A percentile compares a stretch with the other conserved stretches of the same genome.
These are phyloP conservation scores for Ceyx melanurus DNA, from an alignment of 2,113 vertebrate species.

Conservation along the genomic window DNA sequence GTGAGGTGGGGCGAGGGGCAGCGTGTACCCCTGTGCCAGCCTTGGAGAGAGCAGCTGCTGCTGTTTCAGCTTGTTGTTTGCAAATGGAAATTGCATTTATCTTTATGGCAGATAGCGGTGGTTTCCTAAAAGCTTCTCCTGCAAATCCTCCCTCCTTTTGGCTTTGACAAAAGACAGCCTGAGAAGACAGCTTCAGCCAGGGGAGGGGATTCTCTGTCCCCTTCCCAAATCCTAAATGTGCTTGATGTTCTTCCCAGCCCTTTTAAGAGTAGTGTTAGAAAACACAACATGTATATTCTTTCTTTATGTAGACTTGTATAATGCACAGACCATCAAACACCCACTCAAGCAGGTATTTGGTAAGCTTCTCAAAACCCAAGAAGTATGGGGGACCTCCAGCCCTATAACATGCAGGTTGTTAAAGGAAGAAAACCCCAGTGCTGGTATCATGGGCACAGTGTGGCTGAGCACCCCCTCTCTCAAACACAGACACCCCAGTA, in stretches of 20 bases:
- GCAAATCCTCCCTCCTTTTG: neutral
- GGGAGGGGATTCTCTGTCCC: neutral
- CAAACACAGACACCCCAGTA: neutral
- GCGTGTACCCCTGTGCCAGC: neutral
- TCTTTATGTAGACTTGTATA: neutral
- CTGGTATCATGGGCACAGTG: fast-evolving
- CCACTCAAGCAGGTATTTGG: neutral
- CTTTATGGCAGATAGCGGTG: neutral
- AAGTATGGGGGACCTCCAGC: neutral
- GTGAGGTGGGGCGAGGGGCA: neutral
- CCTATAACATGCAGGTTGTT: neutral
- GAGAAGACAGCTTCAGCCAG: neutral
- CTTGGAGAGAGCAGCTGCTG: neutral
- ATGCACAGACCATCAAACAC: neutral
- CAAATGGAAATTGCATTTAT: neutral
- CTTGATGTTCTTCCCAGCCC: neutral
- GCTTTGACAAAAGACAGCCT: neutral
- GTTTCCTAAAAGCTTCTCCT: neutral
- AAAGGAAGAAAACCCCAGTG: fast-evolving
- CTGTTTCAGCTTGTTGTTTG: neutral
- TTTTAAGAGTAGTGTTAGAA: neutral
- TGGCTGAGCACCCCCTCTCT: neutral
- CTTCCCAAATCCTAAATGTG: neutral
- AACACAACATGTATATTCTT: neutral
- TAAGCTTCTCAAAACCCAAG: neutral